Evolutionary conservation across 2,113 vertebrate genomes (phyloP), one percentile per base, ranked within the genome.

Genomic region (Eleginops maclovinus): DNA sequence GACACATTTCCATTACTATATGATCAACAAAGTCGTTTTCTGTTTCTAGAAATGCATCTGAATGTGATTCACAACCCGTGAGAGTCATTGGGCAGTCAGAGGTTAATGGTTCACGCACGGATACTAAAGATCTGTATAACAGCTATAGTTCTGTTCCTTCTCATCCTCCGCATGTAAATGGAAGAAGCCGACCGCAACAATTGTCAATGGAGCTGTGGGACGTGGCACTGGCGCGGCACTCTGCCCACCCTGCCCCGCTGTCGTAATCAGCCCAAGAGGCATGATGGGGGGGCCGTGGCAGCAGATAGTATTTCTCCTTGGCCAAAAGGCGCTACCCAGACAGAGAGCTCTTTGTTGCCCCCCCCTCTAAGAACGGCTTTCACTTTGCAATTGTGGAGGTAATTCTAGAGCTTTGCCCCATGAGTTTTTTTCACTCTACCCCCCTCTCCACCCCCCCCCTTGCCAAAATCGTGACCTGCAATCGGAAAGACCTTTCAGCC

Each of bases 271-370:
- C 76, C 87, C 87, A 41, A 82, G 67, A 84, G 63, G 73, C 67
- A 78, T 75, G 69, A 87, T 89, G 91, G 53, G 84, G 68, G 85
- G 75, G 68, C 66, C n/a, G 43, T 85, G 88, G 82, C 82, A 92
- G 86, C 44, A 88, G 93, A 93, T 89, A 93, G 90, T 86, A 87
- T 95, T 94, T 93, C 94, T 90, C 60, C 79, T 85, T 82, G 82
- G 83, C 88, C 91, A 85, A 92, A 93, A 90, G 84, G 91, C 86
- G 80, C 68, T 86, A 78, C 77, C 86, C 79, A 75, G 91, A 95
- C 92, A 95, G 92, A 91, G 81, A 66, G 79, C 79, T 90, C 94
- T 94, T 93, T 94, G 92, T 95, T 94, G 86, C 76, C 82, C 87
- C 82, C 87, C 77, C 82, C 86, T 85, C 78, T 83, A 82, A 89